Conservation (phyloP, 2,113 vertebrate genomes). For the Amblyornis subalaris region DNA sequence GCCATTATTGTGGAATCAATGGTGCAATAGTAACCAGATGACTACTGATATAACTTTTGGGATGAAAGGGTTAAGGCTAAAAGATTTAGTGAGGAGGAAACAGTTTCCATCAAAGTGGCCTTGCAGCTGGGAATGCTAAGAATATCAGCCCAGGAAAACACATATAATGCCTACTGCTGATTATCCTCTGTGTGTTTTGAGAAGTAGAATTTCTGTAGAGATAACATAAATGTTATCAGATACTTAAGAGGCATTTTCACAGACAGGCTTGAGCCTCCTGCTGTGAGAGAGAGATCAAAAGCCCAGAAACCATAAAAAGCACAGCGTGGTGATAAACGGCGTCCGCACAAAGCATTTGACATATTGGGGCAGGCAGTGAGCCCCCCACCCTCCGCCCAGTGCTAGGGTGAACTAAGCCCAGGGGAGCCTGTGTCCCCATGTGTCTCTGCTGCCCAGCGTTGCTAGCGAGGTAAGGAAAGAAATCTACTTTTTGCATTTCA, state of each 20-base stretch:
- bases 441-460: neutral
- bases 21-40: neutral
- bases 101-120: neutral
- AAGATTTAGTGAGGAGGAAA: neutral
- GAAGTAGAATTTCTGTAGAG: neutral
- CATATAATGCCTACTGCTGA: neutral
- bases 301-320: neutral
- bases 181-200: neutral
- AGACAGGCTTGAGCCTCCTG: neutral
- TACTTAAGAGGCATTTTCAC: neutral
- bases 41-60: neutral
- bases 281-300: neutral
- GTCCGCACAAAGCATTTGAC: neutral
- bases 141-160: neutral
- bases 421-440: rapidly evolving
- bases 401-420: neutral
- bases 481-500: neutral
- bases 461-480: neutral
- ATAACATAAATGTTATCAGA: neutral
- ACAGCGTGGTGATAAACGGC: neutral
- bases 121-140: neutral
- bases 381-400: neutral
- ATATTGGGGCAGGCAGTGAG: neutral
- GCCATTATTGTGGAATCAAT: neutral
- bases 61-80: neutral